Evolutionary conservation across 92 coral and sea anemone genomes (phyloP), one percentile per base, ranked within the genome.

Genomic region (Anthopleura xanthogrammica): DNA sequence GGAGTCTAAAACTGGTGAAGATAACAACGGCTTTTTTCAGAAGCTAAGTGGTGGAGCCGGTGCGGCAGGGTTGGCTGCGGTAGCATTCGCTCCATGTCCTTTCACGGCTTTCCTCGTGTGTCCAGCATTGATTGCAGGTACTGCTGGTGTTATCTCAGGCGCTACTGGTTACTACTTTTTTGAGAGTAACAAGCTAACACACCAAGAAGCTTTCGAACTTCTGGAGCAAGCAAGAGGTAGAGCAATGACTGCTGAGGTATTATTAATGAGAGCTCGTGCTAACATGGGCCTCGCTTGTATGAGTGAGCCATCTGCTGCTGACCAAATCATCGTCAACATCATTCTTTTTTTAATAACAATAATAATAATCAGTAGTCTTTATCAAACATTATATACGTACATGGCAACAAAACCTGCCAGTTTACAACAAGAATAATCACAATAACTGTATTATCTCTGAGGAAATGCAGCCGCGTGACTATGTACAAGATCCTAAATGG

Each of bases 91-190:
- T 0, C 74, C 74, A 3, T 68, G 74, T 22, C 43, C 74, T n/a
- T 68, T 68, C 41, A 68, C 74, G 7, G 74, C 74, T 24, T 68
- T 68, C 14, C 41, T 68, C 6, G 43, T 43, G 29, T 68, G 74
- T 68, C 74, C 74, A 68, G 74, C 74, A 36, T 29, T 68, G 74
- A 12, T 68, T 11, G 74, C 74, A 23, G 74, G 74, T 68, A 68
- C 74, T 68, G 74, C 74, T 23, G 41, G 40, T 12, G 43, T 5
- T 3, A 13, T 68, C 22, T 64, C 72, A 64, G 36, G 72, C 29
- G 72, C 72, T 22, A 10, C 24, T 64, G 72, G 72, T 9, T 64
- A 64, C 36, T 16, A 64, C 72, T 4, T 64, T 40, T 64, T 64
- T 22, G 72, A 12, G 9, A 64, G 20, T n/a, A 64, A n/a, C 72